Evolutionary conservation across 2,888 invertebrate genomes (phyloP).

Genomic region (Hemaris fuciformis): DNA sequence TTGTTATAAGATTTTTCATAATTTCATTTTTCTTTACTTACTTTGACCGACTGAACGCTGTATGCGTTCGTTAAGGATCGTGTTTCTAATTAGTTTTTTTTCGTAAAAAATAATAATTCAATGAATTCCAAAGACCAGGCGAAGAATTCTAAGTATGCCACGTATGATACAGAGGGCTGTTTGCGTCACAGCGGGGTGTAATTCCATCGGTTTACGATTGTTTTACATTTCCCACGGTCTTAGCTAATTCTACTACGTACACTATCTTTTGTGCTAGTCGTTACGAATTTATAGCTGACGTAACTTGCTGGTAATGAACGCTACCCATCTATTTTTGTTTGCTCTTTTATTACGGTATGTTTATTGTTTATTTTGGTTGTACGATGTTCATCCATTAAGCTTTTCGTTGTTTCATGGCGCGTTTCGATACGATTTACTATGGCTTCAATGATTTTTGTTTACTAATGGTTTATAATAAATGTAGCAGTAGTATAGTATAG

Average conservation of each 20-base stretch:
- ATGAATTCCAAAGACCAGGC: too few relatives aligned
- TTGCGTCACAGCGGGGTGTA: slow-evolving; percentile 14
- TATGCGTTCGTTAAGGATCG: too few relatives aligned
- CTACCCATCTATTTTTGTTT: slow-evolving; percentile 23
- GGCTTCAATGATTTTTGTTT: not conserved
- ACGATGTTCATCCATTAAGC: slow-evolving; percentile 8
- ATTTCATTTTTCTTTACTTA: not conserved
- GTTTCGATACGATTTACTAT: not conserved
- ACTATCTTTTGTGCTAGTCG: slow-evolving; percentile 26
- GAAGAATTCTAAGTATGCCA: not conserved
- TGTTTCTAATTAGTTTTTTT: not conserved
- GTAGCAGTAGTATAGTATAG: too few relatives aligned
- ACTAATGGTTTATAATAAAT: not conserved
- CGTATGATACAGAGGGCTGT: slow-evolving; percentile 12
- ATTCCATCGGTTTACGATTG: slow-evolving; percentile 29
- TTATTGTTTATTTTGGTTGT: slow-evolving; percentile 21
- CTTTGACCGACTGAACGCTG: too few relatives aligned
- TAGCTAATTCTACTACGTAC: slow-evolving; percentile 28
- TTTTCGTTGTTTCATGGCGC: not conserved
- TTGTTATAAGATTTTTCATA: not conserved
- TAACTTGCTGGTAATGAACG: slow-evolving; percentile 32
- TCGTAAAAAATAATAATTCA: too few relatives aligned
- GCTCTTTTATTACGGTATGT: slow-evolving; percentile 17
- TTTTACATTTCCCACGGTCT: slow-evolving; percentile 39
- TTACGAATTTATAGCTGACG: slow-evolving; percentile 37